A percentile compares a stretch with the other conserved stretches of the same genome.
These are phyloP conservation scores for Sinohyriopsis cumingii DNA, from an alignment of 2,888 invertebrate genomes.

Conservation along the genomic window DNA sequence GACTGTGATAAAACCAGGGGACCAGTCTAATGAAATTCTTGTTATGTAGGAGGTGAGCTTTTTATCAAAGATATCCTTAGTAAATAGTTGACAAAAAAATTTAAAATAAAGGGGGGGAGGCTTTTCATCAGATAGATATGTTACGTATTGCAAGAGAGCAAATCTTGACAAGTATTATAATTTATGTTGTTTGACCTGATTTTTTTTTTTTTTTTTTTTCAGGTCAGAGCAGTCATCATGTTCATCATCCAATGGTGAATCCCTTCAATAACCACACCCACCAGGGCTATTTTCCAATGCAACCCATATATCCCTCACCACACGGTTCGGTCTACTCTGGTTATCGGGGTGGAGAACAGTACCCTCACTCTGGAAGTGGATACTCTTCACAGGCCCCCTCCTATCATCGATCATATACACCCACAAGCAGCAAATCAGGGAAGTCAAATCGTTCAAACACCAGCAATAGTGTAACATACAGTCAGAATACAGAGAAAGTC, in stretches of 20 bases:
- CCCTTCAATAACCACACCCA: slow-evolving; percentile 58
- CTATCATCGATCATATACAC: slow-evolving; percentile 65
- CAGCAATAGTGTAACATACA: slow-evolving; percentile 61
- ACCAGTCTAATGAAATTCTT: no score
- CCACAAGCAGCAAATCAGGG: slow-evolving; percentile 66
- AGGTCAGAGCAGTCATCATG: slow-evolving; percentile 9
- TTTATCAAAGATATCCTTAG: no score
- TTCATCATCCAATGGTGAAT: slow-evolving; percentile 30
- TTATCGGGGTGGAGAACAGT: slow-evolving; percentile 48
- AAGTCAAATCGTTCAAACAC: slow-evolving; percentile 63
- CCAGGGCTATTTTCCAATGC: slow-evolving; percentile 67
- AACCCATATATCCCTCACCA: slow-evolving; percentile 56
- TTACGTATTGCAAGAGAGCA: no score
- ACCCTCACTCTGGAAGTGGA: slow-evolving; percentile 47
- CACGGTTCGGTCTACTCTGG: slow-evolving; percentile 53
- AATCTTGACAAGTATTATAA: no score
- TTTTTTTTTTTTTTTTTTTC: slow-evolving; percentile 1
- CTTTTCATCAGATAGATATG: no score
- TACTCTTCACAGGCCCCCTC: slow-evolving; percentile 63
- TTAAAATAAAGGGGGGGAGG: no score
- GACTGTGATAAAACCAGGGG: no score
- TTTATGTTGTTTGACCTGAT: not conserved
- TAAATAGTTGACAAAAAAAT: no score
- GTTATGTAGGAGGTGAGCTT: no score
- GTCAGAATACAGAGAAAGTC: slow-evolving; percentile 64